A percentile compares a stretch with the other conserved stretches of the same genome.
These are phyloP conservation scores for Bubalus kerabau DNA, from an alignment of 2,113 vertebrate genomes.

Conservation along the genomic window DNA sequence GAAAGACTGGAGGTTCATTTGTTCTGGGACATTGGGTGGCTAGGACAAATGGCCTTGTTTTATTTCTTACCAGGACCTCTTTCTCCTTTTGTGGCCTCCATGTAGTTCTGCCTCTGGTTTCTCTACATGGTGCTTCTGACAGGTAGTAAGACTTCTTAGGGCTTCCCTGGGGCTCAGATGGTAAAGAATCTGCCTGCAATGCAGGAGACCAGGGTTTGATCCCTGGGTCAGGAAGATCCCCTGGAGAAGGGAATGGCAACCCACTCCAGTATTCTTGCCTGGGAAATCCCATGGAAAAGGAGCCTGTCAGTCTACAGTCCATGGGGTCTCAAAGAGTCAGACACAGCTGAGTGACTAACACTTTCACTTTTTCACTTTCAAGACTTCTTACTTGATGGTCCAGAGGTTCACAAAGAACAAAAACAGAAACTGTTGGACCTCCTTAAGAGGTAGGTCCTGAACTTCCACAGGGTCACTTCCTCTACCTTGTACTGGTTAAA, in stretches of 20 bases:
- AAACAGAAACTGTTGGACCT: background rate
- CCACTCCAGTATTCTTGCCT: background rate
- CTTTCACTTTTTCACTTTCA: background rate
- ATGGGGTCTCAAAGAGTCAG: background rate
- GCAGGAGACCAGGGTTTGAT: background rate
- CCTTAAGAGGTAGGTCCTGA: background rate
- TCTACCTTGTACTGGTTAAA: background rate
- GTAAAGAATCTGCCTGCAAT: background rate
- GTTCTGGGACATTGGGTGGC: background rate
- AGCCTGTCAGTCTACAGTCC: background rate
- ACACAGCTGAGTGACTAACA: background rate
- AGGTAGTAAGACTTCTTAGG: background rate
- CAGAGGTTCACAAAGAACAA: background rate
- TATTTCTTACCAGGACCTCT: background rate
- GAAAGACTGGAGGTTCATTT: background rate
- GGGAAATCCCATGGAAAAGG: background rate
- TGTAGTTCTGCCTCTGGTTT: background rate
- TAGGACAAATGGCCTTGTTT: background rate
- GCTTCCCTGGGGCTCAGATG: background rate
- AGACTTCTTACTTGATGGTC: background rate
- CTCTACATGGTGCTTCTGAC: background rate
- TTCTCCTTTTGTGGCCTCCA: background rate
- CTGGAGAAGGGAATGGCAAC: background rate
- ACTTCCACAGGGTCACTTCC: background rate
- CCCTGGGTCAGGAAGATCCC: background rate